Evolutionary conservation across 1,140 invertebrate species (phyloP).

Genomic region (Linepithema humile): DNA sequence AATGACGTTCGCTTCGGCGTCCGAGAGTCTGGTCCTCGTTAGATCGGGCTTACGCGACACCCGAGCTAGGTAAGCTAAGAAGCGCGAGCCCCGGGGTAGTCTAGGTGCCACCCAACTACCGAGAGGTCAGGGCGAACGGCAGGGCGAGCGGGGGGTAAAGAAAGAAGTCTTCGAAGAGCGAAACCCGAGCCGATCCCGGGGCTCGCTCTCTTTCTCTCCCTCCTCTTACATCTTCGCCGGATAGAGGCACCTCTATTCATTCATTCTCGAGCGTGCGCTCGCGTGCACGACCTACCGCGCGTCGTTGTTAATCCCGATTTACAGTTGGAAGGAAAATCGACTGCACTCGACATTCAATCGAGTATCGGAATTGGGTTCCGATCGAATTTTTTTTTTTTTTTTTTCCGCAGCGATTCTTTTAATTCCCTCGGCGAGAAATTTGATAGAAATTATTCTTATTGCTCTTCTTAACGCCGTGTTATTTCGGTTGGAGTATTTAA

Average conservation of each 20-base stretch:
- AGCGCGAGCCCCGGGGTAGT: background rate
- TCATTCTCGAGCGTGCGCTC: conserved; percentile 41
- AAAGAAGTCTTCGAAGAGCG: conserved; percentile 34
- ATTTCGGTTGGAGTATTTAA: background rate
- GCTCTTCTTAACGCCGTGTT: background rate
- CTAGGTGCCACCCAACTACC: conserved; percentile 7
- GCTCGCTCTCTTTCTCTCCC: background rate
- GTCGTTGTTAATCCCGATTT: conserved; percentile 59
- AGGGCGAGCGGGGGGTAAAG: background rate
- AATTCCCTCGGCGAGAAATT: background rate
- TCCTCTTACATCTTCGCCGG: background rate
- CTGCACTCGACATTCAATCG: conserved; percentile 55
- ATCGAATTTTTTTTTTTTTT: background rate
- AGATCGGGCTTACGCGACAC: conserved; percentile 26
- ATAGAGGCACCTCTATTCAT: conserved; percentile 51
- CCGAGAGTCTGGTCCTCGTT: conserved; percentile 7
- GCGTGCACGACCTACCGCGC: conserved; percentile 60
- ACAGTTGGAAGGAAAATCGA: conserved; percentile 56
- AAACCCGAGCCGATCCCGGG: conserved; percentile 16
- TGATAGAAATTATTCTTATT: background rate
- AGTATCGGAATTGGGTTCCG: conserved; percentile 25
- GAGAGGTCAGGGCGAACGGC: background rate
- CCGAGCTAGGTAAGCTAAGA: conserved; percentile 43
- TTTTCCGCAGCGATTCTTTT: background rate
- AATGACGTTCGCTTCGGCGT: background rate